Conservation (phyloP, 2,113 vertebrate genomes). For the Apus apus region DNA sequence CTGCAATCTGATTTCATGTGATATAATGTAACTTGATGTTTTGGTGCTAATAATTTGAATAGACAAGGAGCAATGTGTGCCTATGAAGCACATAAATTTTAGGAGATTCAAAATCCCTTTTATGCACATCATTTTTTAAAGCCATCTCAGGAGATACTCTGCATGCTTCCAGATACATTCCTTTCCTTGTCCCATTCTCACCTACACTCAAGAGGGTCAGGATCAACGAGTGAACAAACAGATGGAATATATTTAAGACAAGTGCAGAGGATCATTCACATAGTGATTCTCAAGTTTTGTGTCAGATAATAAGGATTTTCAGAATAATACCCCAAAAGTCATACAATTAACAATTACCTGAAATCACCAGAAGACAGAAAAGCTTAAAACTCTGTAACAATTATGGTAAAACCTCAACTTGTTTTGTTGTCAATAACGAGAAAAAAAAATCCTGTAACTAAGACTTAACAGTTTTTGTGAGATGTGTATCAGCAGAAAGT, state of each 20-base stretch:
- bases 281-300: not conserved
- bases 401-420: not conserved
- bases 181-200: not conserved
- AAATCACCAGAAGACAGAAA: not conserved
- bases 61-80: not conserved
- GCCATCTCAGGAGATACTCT: not conserved
- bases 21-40: not conserved
- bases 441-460: not conserved
- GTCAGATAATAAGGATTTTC: not conserved
- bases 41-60: not conserved
- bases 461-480: not conserved
- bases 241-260: not conserved
- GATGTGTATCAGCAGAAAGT: not conserved
- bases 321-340: not conserved
- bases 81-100: not conserved
- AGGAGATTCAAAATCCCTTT: not conserved
- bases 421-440: not conserved
- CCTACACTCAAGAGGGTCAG: not conserved
- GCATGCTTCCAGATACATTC: not conserved
- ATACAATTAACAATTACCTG: not conserved
- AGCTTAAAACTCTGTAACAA: not conserved
- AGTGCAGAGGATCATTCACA: not conserved
- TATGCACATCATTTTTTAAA: not conserved
- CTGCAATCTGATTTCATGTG: not conserved
- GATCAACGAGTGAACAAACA: not conserved